These are phyloP conservation scores for Agriotes lineatus DNA, from an alignment of 2,888 invertebrate genomes.

Conservation along the genomic window DNA sequence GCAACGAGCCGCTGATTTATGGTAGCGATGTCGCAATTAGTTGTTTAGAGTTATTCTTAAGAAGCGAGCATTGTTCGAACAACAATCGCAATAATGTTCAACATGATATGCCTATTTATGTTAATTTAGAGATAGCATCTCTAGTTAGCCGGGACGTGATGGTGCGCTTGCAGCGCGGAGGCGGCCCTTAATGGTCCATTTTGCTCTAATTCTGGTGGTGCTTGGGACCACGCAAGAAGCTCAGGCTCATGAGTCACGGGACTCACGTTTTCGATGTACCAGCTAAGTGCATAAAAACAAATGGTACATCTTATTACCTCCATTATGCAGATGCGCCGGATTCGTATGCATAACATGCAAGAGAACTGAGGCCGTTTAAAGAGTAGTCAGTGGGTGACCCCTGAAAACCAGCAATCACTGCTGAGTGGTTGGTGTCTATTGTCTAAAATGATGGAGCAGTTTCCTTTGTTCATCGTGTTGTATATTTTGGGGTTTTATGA, in stretches of 20 bases:
- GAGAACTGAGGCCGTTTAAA: too few species aligned
- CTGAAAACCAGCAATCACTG: too few species aligned
- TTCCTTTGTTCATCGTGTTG: too few species aligned
- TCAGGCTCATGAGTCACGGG: constrained; percentile 29
- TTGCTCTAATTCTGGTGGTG: constrained; percentile 40
- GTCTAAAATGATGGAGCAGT: too few species aligned
- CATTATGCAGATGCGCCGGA: too few species aligned
- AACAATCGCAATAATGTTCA: constrained; percentile 43
- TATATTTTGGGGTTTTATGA: too few species aligned
- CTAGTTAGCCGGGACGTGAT: constrained; percentile 33
- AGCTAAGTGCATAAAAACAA: constrained; percentile 17
- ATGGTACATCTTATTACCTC: background rate
- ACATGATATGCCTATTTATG: constrained; percentile 46
- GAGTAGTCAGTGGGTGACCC: too few species aligned
- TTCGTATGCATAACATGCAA: too few species aligned
- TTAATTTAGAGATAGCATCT: constrained; percentile 43
- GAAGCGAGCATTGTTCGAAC: constrained; percentile 42
- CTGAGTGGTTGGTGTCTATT: too few species aligned
- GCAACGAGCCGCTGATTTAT: constrained; percentile 30
- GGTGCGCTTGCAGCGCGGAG: constrained; percentile 35
- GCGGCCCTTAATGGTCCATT: constrained; percentile 40
- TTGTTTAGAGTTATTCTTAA: constrained; percentile 34
- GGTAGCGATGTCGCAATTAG: constrained; percentile 39
- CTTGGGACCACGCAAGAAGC: constrained; percentile 37
- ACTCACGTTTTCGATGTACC: constrained; percentile 37